Conservation (phyloP, 2,113 vertebrate genomes). For the Phrynosoma platyrhinos region DNA sequence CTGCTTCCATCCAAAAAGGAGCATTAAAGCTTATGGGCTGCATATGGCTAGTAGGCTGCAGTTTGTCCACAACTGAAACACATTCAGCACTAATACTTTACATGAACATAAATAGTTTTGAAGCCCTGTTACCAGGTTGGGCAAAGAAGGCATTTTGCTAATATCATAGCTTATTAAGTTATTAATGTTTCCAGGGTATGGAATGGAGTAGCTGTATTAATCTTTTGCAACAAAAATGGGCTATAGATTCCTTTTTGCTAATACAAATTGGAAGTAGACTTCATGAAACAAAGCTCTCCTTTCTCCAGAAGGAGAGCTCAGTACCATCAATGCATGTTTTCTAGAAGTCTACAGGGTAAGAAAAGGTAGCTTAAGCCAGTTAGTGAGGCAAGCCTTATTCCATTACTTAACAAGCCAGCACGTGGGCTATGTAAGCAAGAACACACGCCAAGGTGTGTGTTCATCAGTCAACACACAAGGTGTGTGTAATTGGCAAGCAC, state of each 20-base stretch:
- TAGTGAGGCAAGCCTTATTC: conserved; percentile 61
- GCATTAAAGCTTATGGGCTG: not conserved
- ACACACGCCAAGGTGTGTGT: conserved; percentile 62
- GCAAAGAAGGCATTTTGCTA: not conserved
- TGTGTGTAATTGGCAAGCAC: conserved; percentile 63
- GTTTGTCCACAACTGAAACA: not conserved
- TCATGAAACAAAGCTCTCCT: not conserved
- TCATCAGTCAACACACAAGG: conserved; percentile 66
- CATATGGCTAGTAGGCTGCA: no score
- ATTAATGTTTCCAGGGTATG: not conserved
- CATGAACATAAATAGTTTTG: not conserved
- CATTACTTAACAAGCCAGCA: conserved; percentile 67
- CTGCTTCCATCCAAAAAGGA: not conserved
- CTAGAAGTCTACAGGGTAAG: conserved; percentile 27
- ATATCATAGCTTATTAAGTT: no score
- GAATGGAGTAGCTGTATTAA: not conserved
- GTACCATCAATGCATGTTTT: conserved; percentile 46
- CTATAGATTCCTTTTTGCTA: not conserved
- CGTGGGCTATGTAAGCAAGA: conserved; percentile 65
- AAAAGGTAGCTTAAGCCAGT: conserved; percentile 24
- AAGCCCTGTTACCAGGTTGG: not conserved
- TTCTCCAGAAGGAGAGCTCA: conserved; percentile 38
- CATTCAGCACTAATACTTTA: not conserved
- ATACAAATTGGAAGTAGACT: not conserved
- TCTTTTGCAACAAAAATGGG: not conserved